Conservation (phyloP, 2,888 invertebrate species). For the Eretmocerus hayati region DNA sequence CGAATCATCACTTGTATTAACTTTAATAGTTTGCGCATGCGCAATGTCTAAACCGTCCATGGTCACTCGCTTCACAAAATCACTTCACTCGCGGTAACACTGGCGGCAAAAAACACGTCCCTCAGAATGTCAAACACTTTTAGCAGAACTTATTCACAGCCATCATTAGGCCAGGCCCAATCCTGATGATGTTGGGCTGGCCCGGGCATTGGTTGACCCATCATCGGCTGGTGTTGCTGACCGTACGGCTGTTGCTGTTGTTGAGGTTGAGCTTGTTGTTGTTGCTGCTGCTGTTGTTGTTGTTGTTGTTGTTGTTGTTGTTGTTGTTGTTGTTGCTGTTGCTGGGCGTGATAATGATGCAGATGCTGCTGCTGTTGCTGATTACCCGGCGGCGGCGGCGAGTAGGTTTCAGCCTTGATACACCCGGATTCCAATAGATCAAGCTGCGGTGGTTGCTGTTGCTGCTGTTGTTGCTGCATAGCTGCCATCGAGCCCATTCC, state of each 20-base stretch:
- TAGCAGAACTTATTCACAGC: slow-evolving; percentile 44
- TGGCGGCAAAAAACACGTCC: no score
- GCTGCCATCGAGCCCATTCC: slow-evolving; percentile 31
- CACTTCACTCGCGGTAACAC: background rate
- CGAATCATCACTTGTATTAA: no score
- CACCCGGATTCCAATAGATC: slow-evolving; percentile 36
- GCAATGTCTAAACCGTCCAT: no score
- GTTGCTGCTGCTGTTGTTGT: background rate
- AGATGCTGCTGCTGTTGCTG: slow-evolving; percentile 29
- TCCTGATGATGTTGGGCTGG: slow-evolving; percentile 36
- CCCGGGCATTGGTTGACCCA: no score
- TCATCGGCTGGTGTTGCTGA: no score
- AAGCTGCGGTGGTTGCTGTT: no score
- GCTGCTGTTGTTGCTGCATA: slow-evolving; percentile 25
- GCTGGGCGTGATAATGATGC: slow-evolving; percentile 38
- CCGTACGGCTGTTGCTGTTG: slow-evolving; percentile 24
- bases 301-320: no score
- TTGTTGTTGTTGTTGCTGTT: slow-evolving; percentile 29
- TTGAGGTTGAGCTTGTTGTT: slow-evolving; percentile 34
- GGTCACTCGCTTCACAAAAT: background rate
- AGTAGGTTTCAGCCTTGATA: slow-evolving; percentile 41
- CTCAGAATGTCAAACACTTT: no score
- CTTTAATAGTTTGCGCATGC: no score
- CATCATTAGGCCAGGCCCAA: slow-evolving; percentile 37
- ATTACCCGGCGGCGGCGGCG: slow-evolving; percentile 47